Percentiles rank a stretch among this genome's conserved stretches.
Evolutionary conservation across 2,888 invertebrate genomes (phyloP).

Genomic region (Kuschelorhynchus macadamiae): DNA sequence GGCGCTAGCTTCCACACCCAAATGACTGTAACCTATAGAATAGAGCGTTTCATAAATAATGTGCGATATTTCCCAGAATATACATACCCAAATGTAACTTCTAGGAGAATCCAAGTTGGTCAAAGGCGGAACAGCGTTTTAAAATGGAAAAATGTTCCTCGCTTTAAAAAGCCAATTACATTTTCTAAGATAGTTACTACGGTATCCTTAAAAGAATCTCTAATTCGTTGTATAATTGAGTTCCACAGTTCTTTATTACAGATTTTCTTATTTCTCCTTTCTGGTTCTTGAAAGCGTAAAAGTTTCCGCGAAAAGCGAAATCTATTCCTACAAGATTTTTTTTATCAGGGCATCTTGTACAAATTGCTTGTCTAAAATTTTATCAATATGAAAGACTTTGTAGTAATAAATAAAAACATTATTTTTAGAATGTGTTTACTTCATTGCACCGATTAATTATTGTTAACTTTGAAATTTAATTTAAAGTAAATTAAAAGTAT

Average conservation of each 20-base stretch:
- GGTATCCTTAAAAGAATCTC: conserved; percentile 39
- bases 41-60: neutral
- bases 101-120: conserved; percentile 3
- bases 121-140: conserved; percentile 13
- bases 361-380: too few species aligned
- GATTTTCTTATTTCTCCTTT: conserved; percentile 30
- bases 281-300: neutral
- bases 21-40: neutral
- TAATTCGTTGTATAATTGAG: conserved; percentile 50
- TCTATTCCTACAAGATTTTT: neutral
- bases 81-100: conserved; percentile 5
- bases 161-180: conserved; percentile 45
- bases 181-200: conserved; percentile 43
- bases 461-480: too few species aligned
- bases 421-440: too few species aligned
- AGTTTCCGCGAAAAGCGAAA: neutral
- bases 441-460: too few species aligned
- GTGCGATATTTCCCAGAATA: too few species aligned
- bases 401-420: too few species aligned
- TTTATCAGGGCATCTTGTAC: neutral
- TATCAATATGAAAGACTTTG: too few species aligned
- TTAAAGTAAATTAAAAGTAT: too few species aligned
- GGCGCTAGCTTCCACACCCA: too few species aligned
- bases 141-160: conserved; percentile 41
- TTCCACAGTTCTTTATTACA: conserved; percentile 42